Evolutionary conservation across 1,140 invertebrate genomes (phyloP).

Genomic region (Drosophila teissieri): DNA sequence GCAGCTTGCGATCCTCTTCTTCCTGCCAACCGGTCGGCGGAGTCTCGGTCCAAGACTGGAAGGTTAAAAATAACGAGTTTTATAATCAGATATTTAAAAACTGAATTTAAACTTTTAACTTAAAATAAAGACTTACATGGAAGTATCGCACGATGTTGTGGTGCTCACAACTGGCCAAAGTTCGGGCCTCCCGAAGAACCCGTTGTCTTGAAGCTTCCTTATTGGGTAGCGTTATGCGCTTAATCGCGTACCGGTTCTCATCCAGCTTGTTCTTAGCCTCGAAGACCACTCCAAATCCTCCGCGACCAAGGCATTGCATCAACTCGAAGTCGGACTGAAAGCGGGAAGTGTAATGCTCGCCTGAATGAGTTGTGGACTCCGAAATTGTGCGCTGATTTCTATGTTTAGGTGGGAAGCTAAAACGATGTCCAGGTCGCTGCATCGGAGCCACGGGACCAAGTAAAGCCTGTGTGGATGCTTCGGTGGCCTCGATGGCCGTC

Average conservation of each 20-base stretch:
- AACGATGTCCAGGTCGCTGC: constrained; percentile 42
- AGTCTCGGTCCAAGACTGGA: constrained; percentile 96
- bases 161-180: constrained; percentile 97
- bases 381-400: constrained; percentile 65
- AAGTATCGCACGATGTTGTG: constrained; percentile 97
- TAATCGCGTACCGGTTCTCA: constrained; percentile 97
- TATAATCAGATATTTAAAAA: neutral
- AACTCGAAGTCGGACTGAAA: constrained; percentile 95
- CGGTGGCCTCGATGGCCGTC: constrained; percentile 80
- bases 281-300: constrained; percentile 99
- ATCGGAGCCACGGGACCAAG: constrained; percentile 59
- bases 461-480: constrained; percentile 72
- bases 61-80: constrained; percentile 89
- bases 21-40: constrained; percentile 95
- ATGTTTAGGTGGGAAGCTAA: constrained; percentile 21
- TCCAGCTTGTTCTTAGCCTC: constrained; percentile 98
- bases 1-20: constrained; percentile 89
- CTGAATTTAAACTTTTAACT: too few species aligned
- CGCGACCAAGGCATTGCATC: constrained; percentile 93
- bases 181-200: constrained; percentile 96
- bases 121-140: constrained; percentile 59
- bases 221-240: constrained; percentile 95
- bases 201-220: constrained; percentile 92
- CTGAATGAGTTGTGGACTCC: constrained; percentile 75
- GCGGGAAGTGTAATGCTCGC: constrained; percentile 85